These are phyloP conservation scores for Brevimyrus niger DNA, from an alignment of 2,113 vertebrate species.

Conservation along the genomic window DNA sequence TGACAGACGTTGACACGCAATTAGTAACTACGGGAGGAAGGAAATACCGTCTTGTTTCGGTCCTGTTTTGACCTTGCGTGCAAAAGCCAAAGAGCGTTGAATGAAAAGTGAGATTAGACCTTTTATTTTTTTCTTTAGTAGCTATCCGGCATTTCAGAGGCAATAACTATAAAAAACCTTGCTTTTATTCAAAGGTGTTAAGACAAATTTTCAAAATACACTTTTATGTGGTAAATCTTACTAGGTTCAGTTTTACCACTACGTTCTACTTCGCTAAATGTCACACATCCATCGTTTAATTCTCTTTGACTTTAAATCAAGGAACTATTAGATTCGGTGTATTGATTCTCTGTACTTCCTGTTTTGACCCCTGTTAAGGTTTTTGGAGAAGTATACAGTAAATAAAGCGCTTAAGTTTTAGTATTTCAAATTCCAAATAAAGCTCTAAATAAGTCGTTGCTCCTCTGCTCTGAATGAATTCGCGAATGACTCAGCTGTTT, in stretches of 20 bases:
- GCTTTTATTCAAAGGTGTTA: neutral
- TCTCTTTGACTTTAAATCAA: neutral
- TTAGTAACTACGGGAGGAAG: neutral
- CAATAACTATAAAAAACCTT: neutral
- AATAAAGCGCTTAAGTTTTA: neutral
- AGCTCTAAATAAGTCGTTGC: neutral
- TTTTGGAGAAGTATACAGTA: neutral
- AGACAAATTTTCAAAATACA: neutral
- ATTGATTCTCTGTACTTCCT: neutral
- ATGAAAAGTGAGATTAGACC: neutral
- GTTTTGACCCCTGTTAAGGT: neutral
- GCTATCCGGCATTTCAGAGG: neutral
- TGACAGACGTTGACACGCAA: neutral
- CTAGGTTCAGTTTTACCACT: neutral
- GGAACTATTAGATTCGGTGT: neutral
- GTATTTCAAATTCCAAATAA: neutral
- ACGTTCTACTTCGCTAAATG: neutral
- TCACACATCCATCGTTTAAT: neutral
- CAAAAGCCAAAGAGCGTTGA: neutral
- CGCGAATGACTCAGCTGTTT: neutral
- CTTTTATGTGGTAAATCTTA: neutral
- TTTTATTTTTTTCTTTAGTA: neutral
- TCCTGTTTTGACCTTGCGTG: slow-evolving; percentile 10
- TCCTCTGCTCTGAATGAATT: neutral
- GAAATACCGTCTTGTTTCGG: neutral